A percentile compares a stretch with the other conserved stretches of the same genome.
Conservation (phyloP, 2,888 invertebrate genomes). For the Ypsolopha scabrella region DNA sequence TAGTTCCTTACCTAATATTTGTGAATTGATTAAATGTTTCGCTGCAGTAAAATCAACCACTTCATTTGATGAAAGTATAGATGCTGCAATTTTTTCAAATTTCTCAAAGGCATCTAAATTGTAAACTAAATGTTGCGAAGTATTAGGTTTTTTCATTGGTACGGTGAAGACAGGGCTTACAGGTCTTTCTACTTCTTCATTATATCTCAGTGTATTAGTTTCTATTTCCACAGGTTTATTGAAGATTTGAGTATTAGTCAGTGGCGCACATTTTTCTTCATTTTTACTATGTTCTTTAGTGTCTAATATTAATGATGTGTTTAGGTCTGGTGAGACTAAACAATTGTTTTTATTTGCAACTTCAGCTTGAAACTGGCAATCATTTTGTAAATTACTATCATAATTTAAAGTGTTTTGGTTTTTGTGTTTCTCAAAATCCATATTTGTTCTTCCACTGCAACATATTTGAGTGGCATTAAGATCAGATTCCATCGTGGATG, state of each 20-base stretch:
- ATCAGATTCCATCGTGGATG: too few species aligned
- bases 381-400: slow-evolving; percentile 1
- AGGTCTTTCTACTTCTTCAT: slow-evolving; percentile 14
- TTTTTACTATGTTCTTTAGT: not conserved
- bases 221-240: slow-evolving; percentile 5
- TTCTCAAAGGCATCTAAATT: slow-evolving; percentile 43
- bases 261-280: not conserved
- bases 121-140: slow-evolving; percentile 26
- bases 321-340: too few species aligned
- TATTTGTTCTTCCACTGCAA: too few species aligned
- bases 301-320: too few species aligned
- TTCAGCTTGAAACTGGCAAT: not conserved
- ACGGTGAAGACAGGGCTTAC: slow-evolving; percentile 31
- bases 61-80: slow-evolving; percentile 24
- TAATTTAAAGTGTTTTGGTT: slow-evolving; percentile 3
- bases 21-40: slow-evolving; percentile 41
- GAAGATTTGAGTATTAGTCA: slow-evolving; percentile 1
- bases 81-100: slow-evolving; percentile 39
- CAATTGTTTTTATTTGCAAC: too few species aligned
- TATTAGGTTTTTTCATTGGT: slow-evolving; percentile 6
- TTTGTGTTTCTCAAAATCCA: not conserved
- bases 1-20: slow-evolving; percentile 33
- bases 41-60: slow-evolving; percentile 23
- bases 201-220: not conserved
- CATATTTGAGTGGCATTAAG: too few species aligned